phyloP scores from a whole-genome alignment of 2,113 vertebrate species.

The Cyphomyrus plagiostoma region DNA sequence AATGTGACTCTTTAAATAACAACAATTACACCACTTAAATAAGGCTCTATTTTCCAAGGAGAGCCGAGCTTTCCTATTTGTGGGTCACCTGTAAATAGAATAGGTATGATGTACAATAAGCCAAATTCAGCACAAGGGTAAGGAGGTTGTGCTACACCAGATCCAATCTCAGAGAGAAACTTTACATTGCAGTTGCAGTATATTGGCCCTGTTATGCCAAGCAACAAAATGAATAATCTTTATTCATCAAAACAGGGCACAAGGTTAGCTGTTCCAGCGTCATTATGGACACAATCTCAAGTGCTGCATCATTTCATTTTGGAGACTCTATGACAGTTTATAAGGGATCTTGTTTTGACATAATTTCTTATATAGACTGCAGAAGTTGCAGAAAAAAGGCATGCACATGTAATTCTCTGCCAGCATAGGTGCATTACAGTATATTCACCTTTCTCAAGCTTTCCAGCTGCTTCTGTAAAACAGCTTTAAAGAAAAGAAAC shows the following conservation, averaged over 20 bases:
- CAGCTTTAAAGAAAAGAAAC: neutral
- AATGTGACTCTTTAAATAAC: neutral
- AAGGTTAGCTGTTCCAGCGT: neutral
- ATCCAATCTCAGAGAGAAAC: neutral
- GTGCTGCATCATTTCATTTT: neutral
- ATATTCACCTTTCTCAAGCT: neutral
- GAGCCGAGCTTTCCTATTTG: neutral
- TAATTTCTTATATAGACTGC: neutral
- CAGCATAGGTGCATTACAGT: neutral
- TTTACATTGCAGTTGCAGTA: neutral
- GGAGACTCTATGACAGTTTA: neutral
- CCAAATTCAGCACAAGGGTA: neutral
- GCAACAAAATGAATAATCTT: neutral
- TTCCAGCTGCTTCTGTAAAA: neutral
- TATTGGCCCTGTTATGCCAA: neutral
- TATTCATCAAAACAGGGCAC: neutral
- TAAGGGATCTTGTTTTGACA: neutral
- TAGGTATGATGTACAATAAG: neutral
- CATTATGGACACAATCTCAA: neutral
- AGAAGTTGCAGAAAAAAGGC: neutral
- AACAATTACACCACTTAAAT: neutral
- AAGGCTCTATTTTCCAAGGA: neutral
- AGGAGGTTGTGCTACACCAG: neutral
- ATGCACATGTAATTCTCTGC: neutral
- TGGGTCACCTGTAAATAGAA: constrained; percentile 7